Percentiles rank a stretch among this genome's conserved stretches.
Evolutionary conservation across 2,797 vertebrate genomes (phyloP).

Genomic region (Ambastaia sidthimunki): DNA sequence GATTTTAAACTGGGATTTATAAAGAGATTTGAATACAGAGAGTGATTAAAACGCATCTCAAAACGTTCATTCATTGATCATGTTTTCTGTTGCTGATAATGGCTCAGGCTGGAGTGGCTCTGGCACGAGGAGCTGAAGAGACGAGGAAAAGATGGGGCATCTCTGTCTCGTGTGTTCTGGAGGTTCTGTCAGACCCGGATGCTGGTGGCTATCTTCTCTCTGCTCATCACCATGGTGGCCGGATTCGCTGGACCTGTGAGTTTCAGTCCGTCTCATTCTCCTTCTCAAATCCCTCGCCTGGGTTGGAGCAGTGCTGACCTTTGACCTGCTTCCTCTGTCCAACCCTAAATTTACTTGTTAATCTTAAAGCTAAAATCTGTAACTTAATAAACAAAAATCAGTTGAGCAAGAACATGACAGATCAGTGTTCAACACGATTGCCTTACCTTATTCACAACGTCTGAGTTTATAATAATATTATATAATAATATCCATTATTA

Average conservation of each 20-base stretch:
- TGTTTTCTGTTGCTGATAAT: neutral
- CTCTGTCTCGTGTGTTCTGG: constrained; percentile 80
- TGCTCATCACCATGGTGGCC: constrained; percentile 81
- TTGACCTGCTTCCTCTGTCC: neutral
- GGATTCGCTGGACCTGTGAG: constrained; percentile 82
- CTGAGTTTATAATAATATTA: too few species aligned
- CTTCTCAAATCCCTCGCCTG: neutral
- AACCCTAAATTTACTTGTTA: neutral
- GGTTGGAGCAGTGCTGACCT: neutral
- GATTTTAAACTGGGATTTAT: too few species aligned
- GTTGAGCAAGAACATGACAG: too few species aligned
- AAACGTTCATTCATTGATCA: neutral
- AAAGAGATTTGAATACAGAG: too few species aligned
- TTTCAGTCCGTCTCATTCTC: constrained; percentile 47
- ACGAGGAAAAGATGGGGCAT: constrained; percentile 74
- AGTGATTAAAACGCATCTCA: too few species aligned
- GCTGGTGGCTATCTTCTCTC: constrained; percentile 78
- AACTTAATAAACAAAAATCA: too few species aligned
- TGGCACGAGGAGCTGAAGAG: constrained; percentile 82
- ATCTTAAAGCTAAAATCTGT: too few species aligned
- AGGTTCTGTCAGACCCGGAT: constrained; percentile 83
- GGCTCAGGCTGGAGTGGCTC: constrained; percentile 76
- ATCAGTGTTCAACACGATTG: too few species aligned
- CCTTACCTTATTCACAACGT: too few species aligned
- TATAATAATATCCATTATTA: too few species aligned